Conservation (phyloP, 2,113 vertebrate genomes). For the Trinectes maculatus region DNA sequence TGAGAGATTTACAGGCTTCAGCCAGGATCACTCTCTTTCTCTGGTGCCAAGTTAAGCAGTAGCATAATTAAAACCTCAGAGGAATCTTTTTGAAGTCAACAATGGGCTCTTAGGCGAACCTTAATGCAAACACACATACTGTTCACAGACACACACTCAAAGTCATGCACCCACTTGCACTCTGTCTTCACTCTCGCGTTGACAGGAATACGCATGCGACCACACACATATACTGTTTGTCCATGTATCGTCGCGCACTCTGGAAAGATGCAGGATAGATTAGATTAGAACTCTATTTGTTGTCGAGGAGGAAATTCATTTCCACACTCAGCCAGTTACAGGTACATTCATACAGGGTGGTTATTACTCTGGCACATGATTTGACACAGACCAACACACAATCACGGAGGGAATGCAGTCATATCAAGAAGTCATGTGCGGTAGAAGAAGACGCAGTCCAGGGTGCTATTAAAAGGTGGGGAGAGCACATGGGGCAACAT, state of each 20-base stretch:
- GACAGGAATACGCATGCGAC: conserved; percentile 54
- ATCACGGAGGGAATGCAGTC: conserved; percentile 54
- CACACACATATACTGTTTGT: conserved; percentile 66
- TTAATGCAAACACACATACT: conserved; percentile 69
- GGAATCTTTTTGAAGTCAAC: conserved; percentile 84
- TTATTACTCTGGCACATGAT: conserved; percentile 68
- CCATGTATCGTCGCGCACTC: conserved; percentile 55
- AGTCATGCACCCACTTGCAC: conserved; percentile 69
- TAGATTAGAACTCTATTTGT: conserved; percentile 74
- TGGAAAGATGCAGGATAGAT: conserved; percentile 65
- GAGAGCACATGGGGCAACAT: conserved; percentile 46
- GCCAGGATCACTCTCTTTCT: conserved; percentile 81
- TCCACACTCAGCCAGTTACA: conserved; percentile 63
- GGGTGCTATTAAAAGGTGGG: conserved; percentile 44
- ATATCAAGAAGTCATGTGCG: conserved; percentile 46
- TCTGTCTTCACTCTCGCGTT: conserved; percentile 64
- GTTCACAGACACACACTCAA: conserved; percentile 46
- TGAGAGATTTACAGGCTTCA: conserved; percentile 83
- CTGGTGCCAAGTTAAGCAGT: conserved; percentile 86
- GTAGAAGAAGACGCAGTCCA: conserved; percentile 11
- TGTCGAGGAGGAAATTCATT: conserved; percentile 72
- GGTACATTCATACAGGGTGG: conserved; percentile 67
- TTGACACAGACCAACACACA: conserved; percentile 64
- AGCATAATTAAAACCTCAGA: conserved; percentile 85
- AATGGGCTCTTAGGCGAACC: conserved; percentile 78